phyloP scores from a whole-genome alignment of 2,888 invertebrate genomes.

The Lasioglossum pauxillum region DNA sequence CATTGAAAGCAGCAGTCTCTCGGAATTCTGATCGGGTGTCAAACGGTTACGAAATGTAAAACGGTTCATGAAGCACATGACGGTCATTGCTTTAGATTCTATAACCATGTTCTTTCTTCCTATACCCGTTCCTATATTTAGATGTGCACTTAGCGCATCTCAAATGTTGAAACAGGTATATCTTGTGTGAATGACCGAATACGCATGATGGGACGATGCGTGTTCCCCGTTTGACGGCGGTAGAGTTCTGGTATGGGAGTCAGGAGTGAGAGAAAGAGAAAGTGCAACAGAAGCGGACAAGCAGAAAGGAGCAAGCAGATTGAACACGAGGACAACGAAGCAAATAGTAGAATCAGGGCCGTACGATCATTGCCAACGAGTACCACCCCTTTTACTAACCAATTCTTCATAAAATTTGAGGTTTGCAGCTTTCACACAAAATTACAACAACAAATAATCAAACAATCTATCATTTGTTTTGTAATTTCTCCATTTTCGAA shows the following conservation, averaged over 20 bases:
- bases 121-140: conserved; percentile 72
- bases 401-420: neutral
- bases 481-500: neutral
- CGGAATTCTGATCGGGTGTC: conserved; percentile 8
- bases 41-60: conserved; percentile 12
- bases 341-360: conserved; percentile 68
- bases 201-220: conserved; percentile 67
- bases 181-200: conserved; percentile 79
- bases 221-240: conserved; percentile 66
- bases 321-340: conserved; percentile 70
- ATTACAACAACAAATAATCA: neutral
- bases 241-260: conserved; percentile 59
- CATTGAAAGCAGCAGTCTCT: neutral
- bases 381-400: neutral
- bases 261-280: conserved; percentile 60
- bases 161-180: conserved; percentile 75
- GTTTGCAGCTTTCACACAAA: neutral
- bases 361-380: conserved; percentile 39
- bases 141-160: conserved; percentile 72
- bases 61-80: conserved; percentile 15
- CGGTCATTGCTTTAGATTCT: conserved; percentile 46
- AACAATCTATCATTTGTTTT: neutral
- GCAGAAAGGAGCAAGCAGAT: conserved; percentile 61
- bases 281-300: conserved; percentile 45
- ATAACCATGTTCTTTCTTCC: conserved; percentile 40